Conservation (phyloP, 2,888 invertebrate species). For the Drosophila monieri region DNA sequence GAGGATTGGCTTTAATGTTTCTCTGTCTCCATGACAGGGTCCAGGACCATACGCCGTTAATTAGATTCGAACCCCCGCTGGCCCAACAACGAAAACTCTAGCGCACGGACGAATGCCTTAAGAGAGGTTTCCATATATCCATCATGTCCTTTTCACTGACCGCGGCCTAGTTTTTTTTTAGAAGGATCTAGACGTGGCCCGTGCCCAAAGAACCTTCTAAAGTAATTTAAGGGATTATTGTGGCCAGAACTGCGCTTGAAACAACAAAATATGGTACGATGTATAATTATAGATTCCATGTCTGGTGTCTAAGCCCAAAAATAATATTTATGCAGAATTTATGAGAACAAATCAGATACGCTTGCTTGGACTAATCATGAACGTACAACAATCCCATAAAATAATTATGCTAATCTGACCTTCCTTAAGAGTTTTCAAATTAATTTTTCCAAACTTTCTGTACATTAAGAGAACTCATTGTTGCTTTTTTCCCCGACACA, state of each 20-base stretch:
- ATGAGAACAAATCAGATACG: not conserved
- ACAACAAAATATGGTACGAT: not conserved
- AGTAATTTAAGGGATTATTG: slow-evolving; percentile 14
- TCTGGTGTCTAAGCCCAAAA: not conserved
- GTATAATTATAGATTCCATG: not conserved
- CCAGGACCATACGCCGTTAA: slow-evolving; percentile 21
- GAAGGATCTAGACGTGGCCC: not conserved
- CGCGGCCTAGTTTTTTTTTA: not conserved
- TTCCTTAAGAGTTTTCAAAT: slow-evolving; percentile 18
- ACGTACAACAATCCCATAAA: not conserved
- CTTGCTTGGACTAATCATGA: slow-evolving; percentile 7
- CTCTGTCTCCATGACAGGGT: not conserved
- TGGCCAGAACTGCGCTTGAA: not conserved
- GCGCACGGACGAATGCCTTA: not conserved
- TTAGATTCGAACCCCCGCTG: slow-evolving; percentile 35
- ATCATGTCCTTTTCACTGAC: not conserved
- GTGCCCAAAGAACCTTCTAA: not conserved
- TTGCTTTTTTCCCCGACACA: not conserved
- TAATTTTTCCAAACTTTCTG: slow-evolving; percentile 31
- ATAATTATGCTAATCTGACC: not conserved
- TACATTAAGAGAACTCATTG: slow-evolving; percentile 14
- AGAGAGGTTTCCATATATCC: not conserved
- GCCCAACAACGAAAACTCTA: slow-evolving; percentile 15
- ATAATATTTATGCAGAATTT: slow-evolving; percentile 1
- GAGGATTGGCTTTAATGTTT: slow-evolving; percentile 3